These are phyloP conservation scores for Halcyon chelicuti DNA, from an alignment of 2,797 vertebrate genomes.

Conservation along the genomic window DNA sequence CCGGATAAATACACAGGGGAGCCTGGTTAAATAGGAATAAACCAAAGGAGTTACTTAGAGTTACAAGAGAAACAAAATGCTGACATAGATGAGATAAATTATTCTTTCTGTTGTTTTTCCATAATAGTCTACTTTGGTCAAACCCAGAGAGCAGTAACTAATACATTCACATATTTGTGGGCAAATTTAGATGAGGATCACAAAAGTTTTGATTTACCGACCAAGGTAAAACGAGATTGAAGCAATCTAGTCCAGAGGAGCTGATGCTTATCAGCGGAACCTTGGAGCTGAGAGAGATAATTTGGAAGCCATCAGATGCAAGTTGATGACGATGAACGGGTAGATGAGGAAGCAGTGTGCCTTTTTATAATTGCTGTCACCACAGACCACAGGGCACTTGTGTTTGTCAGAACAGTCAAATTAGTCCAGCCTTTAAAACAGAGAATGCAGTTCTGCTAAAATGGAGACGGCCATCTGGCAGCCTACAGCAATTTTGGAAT, in stretches of 20 bases:
- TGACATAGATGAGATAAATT: conserved; percentile 38
- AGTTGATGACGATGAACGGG: neutral
- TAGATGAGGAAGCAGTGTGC: neutral
- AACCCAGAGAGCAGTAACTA: neutral
- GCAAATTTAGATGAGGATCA: neutral
- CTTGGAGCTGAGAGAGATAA: neutral
- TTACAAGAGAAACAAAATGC: conserved; percentile 64
- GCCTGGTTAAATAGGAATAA: conserved; percentile 64
- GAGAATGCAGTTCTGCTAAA: neutral
- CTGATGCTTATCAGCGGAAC: conserved; percentile 29
- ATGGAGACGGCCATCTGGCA: neutral
- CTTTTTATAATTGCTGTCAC: neutral
- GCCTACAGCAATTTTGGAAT: neutral
- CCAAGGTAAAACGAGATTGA: conserved; percentile 19
- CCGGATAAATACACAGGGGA: conserved; percentile 62
- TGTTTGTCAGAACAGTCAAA: neutral
- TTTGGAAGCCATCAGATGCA: neutral
- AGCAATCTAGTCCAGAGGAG: neutral
- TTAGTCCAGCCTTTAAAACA: neutral
- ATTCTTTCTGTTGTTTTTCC: conserved; percentile 24
- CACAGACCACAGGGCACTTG: neutral
- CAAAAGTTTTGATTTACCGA: conserved; percentile 23
- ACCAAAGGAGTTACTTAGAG: conserved; percentile 46
- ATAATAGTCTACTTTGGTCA: neutral
- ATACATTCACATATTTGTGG: neutral